Percentiles rank a stretch among this genome's conserved stretches.
Conservation (phyloP, 1,140 invertebrate species). For the Phortica variegata region DNA sequence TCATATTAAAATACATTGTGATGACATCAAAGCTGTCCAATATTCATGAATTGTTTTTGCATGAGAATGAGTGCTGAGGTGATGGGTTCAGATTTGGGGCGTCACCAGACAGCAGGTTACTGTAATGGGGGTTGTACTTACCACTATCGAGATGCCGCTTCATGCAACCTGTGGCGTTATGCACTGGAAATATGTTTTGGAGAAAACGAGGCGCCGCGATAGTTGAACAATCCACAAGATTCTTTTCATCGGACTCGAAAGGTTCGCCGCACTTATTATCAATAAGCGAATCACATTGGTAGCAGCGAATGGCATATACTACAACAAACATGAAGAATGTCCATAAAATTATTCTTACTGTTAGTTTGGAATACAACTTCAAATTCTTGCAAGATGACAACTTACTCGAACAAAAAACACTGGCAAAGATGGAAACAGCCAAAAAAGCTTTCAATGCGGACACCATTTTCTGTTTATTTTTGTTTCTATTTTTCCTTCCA, state of each 20-base stretch:
- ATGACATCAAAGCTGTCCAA: neutral
- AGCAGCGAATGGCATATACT: constrained; percentile 41
- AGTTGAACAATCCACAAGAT: constrained; percentile 33
- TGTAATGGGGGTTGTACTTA: constrained; percentile 24
- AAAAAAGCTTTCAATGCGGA: too few relatives aligned
- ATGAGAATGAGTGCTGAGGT: neutral
- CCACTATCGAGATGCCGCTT: constrained; percentile 36
- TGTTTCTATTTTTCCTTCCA: neutral
- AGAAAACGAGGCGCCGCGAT: constrained; percentile 33
- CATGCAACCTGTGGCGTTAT: constrained; percentile 52
- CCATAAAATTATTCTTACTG: too few relatives aligned
- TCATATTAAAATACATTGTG: neutral
- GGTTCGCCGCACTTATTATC: constrained; percentile 36
- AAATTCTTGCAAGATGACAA: too few relatives aligned
- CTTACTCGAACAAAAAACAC: too few relatives aligned
- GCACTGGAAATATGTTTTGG: constrained; percentile 22
- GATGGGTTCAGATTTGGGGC: neutral
- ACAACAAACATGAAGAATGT: too few relatives aligned
- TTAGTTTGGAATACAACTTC: too few relatives aligned
- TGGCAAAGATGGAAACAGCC: too few relatives aligned
- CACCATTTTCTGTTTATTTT: too few relatives aligned
- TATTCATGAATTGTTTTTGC: too few relatives aligned
- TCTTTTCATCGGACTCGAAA: constrained; percentile 27
- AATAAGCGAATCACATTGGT: constrained; percentile 37
- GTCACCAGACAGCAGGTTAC: neutral